Base-by-base conservation (phyloP, 2,888 invertebrate species). In the Sarcophaga carnaria region DNA sequence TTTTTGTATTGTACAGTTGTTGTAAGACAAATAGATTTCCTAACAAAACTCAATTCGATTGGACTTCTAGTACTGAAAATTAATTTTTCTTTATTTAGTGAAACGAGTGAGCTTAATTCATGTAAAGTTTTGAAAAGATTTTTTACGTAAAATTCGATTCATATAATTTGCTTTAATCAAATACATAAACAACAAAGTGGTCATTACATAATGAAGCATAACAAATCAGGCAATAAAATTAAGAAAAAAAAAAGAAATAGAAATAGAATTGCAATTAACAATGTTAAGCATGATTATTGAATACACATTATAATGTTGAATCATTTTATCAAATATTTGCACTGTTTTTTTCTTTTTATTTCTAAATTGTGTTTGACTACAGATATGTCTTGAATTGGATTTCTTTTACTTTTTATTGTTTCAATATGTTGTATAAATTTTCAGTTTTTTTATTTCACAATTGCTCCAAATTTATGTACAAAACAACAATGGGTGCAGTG, bases 401-500 rank as follows among this genome's bases (percentile, higher is more conserved):
- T 27, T 27, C 4, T 27, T 37, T 37, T 37, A 1, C 37, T 37
- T 37, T 37, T 37, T 37, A 8, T 49, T 49, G 11, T 49, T 49
- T 49, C 49, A 12, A 49, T 10, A 10, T 49, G 49, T 49, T 70
- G 17, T 27, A 49, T 12, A 54, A 11, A 49, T 14, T 11, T 70
- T 25, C 17, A 10, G 27, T 54, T 17, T 71, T 47, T 63, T 37
- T 62, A 62, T 84, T 84, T 37, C 64, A 60, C 79, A 79, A 84
- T 63, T 80, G 80, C 83, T 83, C 86, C 49, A 83, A 83, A 80
- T 86, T 83, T 83, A 80, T 83, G 69, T 75, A 66, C 20, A 47
- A 54, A n/a, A 74, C 25, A 67, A 83, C 77, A 83, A 80, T 86
- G 80, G 86, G 86, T 86, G 86, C 86, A 86, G 86, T 80, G 54